Base-by-base conservation (phyloP, 2,888 invertebrate genomes). In the Bimastos eiseni region DNA sequence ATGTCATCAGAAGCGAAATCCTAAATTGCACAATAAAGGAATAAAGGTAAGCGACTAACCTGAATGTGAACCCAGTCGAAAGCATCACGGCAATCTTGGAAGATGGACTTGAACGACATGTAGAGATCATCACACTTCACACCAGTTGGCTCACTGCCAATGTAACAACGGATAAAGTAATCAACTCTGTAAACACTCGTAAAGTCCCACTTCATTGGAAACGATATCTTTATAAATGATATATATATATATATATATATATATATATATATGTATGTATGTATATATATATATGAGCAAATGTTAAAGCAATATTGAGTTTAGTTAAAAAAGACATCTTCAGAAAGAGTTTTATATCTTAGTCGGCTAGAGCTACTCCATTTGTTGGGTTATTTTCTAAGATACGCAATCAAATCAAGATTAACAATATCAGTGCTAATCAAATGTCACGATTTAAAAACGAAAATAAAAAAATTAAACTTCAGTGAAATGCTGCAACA, bases 21-120 rank as follows among this genome's bases (percentile, higher is more conserved):
- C 30, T n/a, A n/a, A n/a, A n/a, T n/a, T n/a, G n/a, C n/a, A n/a
- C n/a, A n/a, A n/a, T n/a, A n/a, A n/a, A n/a, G n/a, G n/a, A n/a
- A n/a, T n/a, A n/a, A n/a, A n/a, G n/a, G n/a, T 49, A 49, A 4
- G 2, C 8, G 36, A 24, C 89, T 44, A 83, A 93, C 93, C 90
- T 96, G 95, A 89, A 95, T 94, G 93, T 97, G 97, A 34, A 97
- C 96, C 95, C 97, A 97, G 94, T 98, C 98, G 83, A 99, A 98
- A 21, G 98, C 98, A 93, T 96, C 97, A 93, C 99, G 96, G 33
- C 99, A 98, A 95, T 99, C 99, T 96, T 99, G 98, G 96, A 99
- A 99, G 94, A 99, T 98, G 89, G 98, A 98, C 95, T 97, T 98
- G 96, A 97, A 99, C 30, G 98, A 98, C 98, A 99, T 99, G 91